Conservation (phyloP, 2,113 vertebrate genomes). For the Entelurus aequoreus region DNA sequence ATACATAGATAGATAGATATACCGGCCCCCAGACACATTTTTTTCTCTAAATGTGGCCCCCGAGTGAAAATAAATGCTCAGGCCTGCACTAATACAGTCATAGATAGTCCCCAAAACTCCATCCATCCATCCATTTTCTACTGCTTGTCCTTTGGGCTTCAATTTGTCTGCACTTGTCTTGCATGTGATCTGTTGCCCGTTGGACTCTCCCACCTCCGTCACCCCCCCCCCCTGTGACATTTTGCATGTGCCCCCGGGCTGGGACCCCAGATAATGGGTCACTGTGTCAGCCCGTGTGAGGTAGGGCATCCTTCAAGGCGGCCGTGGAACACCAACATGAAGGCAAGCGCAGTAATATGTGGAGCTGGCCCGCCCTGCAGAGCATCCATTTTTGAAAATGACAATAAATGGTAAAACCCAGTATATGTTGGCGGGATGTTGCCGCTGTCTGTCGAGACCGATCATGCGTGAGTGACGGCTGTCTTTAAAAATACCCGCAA, state of each 20-base stretch:
- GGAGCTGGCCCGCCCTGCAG: constrained; percentile 1
- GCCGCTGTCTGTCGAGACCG: constrained; percentile 24
- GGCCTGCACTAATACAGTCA: too few species aligned
- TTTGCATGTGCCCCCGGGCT: constrained; percentile 57
- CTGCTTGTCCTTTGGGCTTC: neutral
- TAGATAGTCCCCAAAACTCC: too few species aligned
- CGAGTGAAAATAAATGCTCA: too few species aligned
- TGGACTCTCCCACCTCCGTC: constrained; percentile 32
- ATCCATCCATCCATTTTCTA: too few species aligned
- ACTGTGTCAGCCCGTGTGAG: constrained; percentile 65
- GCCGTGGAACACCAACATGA: constrained; percentile 12
- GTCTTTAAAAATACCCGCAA: constrained; percentile 58
- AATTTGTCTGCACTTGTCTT: constrained; percentile 46
- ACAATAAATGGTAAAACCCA: too few species aligned
- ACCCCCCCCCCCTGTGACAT: constrained; percentile 24
- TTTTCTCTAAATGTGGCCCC: too few species aligned
- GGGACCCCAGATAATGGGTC: constrained; percentile 62
- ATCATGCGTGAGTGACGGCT: constrained; percentile 50
- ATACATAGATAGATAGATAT: too few species aligned
- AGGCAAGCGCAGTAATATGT: constrained; percentile 12
- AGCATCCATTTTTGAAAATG: too few species aligned
- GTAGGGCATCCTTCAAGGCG: constrained; percentile 48
- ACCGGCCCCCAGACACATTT: too few species aligned
- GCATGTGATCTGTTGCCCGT: constrained; percentile 47
- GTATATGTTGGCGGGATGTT: constrained; percentile 13